Conservation (phyloP, 1,140 invertebrate species). For the Calephelis nemesis region DNA sequence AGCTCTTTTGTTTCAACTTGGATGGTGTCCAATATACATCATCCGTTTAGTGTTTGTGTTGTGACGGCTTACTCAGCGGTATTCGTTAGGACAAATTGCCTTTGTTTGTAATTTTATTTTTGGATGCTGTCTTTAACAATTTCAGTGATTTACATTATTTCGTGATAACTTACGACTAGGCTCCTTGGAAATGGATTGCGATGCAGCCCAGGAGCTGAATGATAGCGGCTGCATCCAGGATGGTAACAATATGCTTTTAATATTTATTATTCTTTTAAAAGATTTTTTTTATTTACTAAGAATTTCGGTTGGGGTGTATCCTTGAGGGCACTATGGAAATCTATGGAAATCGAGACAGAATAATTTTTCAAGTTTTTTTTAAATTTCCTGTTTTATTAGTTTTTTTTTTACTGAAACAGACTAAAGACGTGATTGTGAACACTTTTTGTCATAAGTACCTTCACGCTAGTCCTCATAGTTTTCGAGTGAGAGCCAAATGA, state of each 20-base stretch:
- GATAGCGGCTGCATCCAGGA: conserved; percentile 63
- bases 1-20: conserved; percentile 19
- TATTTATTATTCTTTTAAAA: conserved; percentile 17
- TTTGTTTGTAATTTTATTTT: conserved; percentile 18
- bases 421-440: too few species aligned
- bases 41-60: conserved; percentile 24
- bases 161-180: conserved; percentile 38
- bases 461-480: too few species aligned
- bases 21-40: conserved; percentile 11
- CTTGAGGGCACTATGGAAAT: too few species aligned
- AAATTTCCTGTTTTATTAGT: too few species aligned
- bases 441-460: too few species aligned
- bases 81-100: conserved; percentile 16
- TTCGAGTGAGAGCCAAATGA: too few species aligned
- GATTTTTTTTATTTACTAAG: too few species aligned
- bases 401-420: too few species aligned
- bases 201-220: conserved; percentile 43
- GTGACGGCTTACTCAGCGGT: conserved; percentile 6
- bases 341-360: too few species aligned
- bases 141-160: conserved; percentile 25
- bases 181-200: conserved; percentile 39
- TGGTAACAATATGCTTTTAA: conserved; percentile 38
- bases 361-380: too few species aligned
- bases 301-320: too few species aligned
- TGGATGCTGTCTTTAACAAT: neutral